Percentiles rank a stretch among this genome's conserved stretches.
These are phyloP conservation scores for Leptura quadrifasciata DNA, from an alignment of 2,888 invertebrate species.

Conservation along the genomic window DNA sequence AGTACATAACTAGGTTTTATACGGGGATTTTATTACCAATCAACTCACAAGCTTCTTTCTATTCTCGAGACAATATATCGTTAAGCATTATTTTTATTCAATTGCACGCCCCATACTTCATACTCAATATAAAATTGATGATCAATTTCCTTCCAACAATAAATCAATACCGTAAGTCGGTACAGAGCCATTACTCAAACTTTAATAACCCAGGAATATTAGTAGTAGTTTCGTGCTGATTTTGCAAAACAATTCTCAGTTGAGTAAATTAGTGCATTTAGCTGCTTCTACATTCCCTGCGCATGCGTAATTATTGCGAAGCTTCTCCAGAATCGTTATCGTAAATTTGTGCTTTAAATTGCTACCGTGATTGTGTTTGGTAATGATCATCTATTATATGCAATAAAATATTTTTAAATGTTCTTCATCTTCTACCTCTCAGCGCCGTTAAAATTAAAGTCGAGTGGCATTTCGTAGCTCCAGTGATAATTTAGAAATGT, in stretches of 20 bases:
- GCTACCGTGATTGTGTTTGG: conserved; percentile 26
- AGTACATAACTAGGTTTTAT: background rate
- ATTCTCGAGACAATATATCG: conserved; percentile 27
- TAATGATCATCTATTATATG: conserved; percentile 28
- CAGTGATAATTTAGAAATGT: background rate
- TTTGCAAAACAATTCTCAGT: conserved; percentile 27
- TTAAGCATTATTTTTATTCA: conserved; percentile 47
- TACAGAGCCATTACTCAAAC: conserved; percentile 50
- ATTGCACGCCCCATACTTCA: conserved; percentile 45
- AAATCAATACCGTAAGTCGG: conserved; percentile 52
- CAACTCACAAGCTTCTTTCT: conserved; percentile 5
- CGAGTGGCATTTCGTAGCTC: background rate
- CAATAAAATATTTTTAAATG: conserved; percentile 30
- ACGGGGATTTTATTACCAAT: background rate
- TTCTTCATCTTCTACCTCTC: background rate
- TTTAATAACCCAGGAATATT: conserved; percentile 45
- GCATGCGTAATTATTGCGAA: conserved; percentile 25
- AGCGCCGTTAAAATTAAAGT: conserved; percentile 8
- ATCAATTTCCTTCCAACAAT: conserved; percentile 53
- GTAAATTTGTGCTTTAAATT: conserved; percentile 28
- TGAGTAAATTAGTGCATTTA: conserved; percentile 16
- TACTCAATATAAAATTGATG: conserved; percentile 55
- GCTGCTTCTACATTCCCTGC: background rate
- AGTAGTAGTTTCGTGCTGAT: background rate
- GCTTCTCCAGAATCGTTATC: background rate